These are phyloP conservation scores for Hypothenemus hampei DNA, from an alignment of 1,140 invertebrate species.

Conservation along the genomic window DNA sequence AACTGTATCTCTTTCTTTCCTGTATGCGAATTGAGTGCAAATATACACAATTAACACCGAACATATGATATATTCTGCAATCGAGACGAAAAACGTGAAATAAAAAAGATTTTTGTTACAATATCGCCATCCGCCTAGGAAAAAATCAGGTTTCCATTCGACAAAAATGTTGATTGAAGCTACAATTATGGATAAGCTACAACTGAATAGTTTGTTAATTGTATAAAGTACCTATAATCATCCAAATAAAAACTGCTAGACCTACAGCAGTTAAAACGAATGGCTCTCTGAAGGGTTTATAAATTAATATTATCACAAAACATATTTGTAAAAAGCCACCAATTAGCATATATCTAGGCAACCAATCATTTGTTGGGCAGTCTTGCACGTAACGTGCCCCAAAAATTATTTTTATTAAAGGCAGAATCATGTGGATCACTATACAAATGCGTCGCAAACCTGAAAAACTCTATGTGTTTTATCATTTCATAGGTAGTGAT, in stretches of 20 bases:
- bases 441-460: constrained; percentile 16
- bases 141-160: constrained; percentile 27
- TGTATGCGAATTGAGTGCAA: constrained; percentile 18
- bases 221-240: constrained; percentile 8
- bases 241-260: constrained; percentile 3
- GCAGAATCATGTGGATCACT: constrained; percentile 6
- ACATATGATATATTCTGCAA: constrained; percentile 14
- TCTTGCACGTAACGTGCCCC: constrained; percentile 3
- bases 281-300: constrained; percentile 5
- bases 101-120: constrained; percentile 18
- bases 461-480: constrained; percentile 12
- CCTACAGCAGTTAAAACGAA: constrained; percentile 1
- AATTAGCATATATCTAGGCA: constrained; percentile 15
- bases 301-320: constrained; percentile 8
- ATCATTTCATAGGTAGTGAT: not conserved
- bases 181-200: constrained; percentile 2
- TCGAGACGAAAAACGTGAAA: constrained; percentile 9
- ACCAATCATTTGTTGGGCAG: constrained; percentile 15
- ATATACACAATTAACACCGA: constrained; percentile 9
- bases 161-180: constrained; percentile 25
- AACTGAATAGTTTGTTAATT: not conserved
- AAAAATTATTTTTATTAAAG: constrained; percentile 11
- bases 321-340: constrained; percentile 8
- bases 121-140: constrained; percentile 20
- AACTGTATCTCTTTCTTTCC: not conserved